Conservation (phyloP, 2,888 invertebrate species). For the Hyposoter didymator region DNA sequence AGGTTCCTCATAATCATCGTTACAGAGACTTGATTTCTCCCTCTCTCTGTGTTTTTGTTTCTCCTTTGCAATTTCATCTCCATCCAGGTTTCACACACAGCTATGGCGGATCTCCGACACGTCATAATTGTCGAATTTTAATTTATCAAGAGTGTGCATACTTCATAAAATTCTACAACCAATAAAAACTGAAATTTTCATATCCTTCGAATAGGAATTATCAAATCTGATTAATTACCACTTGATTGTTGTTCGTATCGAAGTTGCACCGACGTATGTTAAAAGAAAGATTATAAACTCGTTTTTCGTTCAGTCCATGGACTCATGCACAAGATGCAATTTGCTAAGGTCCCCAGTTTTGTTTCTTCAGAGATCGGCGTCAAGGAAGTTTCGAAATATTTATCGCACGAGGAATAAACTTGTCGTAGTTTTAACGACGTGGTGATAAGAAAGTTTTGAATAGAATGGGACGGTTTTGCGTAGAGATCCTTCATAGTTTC, state of each 20-base stretch:
- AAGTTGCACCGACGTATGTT: too few species aligned
- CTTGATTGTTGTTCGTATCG: too few species aligned
- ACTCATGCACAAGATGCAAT: background rate
- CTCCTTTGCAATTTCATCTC: background rate
- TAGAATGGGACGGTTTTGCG: conserved; percentile 6
- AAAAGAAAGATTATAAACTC: background rate
- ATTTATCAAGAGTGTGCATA: background rate
- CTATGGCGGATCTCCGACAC: background rate
- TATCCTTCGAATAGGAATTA: too few species aligned
- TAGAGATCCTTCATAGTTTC: conserved; percentile 7
- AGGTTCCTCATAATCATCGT: conserved; percentile 68
- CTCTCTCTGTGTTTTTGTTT: background rate
- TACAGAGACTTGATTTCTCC: conserved; percentile 62
- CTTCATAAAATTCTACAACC: too few species aligned
- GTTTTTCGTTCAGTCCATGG: conserved; percentile 1
- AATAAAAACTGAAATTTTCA: too few species aligned
- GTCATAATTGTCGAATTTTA: background rate
- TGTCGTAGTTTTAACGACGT: conserved; percentile 33
- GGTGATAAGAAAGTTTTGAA: conserved; percentile 55
- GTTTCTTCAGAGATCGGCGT: background rate
- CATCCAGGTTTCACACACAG: background rate
- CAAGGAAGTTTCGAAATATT: conserved; percentile 21
- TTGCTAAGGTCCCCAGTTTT: background rate
- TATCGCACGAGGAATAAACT: conserved; percentile 11
- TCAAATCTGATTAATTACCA: too few species aligned